Percentiles rank a stretch among this genome's conserved stretches.
These are phyloP conservation scores for Ennomos erosarius DNA, from an alignment of 2,888 invertebrate species.

Conservation along the genomic window DNA sequence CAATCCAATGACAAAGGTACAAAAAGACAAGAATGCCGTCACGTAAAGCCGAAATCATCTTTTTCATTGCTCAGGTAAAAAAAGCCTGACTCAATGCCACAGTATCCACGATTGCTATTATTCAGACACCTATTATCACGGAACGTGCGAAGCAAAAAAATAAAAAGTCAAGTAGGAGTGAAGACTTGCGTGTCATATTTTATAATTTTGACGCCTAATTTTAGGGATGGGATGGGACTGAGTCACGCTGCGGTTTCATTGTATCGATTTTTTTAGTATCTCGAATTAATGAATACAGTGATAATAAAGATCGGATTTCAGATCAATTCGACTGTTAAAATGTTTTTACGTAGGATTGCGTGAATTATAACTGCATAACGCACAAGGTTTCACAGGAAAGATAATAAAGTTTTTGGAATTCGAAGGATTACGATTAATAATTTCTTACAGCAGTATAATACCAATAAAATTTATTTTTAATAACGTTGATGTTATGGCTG, in stretches of 20 bases:
- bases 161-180: conserved; percentile 38
- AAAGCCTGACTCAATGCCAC: conserved; percentile 36
- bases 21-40: conserved; percentile 31
- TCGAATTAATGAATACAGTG: conserved; percentile 19
- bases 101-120: conserved; percentile 39
- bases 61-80: conserved; percentile 39
- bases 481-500: too few relatives aligned
- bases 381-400: conserved; percentile 7
- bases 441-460: too few relatives aligned
- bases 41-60: conserved; percentile 34
- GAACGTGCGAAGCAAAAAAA: conserved; percentile 32
- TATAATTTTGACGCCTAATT: conserved; percentile 32
- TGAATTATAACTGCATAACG: conserved; percentile 9
- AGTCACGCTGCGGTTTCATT: conserved; percentile 22
- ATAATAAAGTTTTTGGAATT: conserved; percentile 2
- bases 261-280: conserved; percentile 26
- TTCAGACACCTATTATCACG: conserved; percentile 34
- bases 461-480: too few relatives aligned
- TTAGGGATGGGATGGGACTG: conserved; percentile 20
- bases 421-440: not conserved
- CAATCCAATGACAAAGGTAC: conserved; percentile 19
- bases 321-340: conserved; percentile 11
- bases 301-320: conserved; percentile 21
- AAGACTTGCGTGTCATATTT: conserved; percentile 36
- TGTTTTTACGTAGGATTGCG: conserved; percentile 19